These are phyloP conservation scores for Tridacna gigas DNA, from an alignment of 2,888 invertebrate genomes.

Conservation along the genomic window DNA sequence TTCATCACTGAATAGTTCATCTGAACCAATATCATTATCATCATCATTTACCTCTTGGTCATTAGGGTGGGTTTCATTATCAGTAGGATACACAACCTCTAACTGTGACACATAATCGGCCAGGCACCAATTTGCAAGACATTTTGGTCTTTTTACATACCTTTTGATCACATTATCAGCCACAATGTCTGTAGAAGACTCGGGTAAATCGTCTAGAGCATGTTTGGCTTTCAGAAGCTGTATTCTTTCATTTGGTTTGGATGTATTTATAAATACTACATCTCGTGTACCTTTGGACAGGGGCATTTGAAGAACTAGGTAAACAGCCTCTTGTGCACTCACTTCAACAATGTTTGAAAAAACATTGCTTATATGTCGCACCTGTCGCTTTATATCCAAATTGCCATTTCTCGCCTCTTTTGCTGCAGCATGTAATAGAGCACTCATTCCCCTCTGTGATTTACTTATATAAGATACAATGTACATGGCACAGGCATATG, in stretches of 20 bases:
- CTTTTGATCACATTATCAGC: slow-evolving; percentile 51
- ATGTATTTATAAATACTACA: slow-evolving; percentile 63
- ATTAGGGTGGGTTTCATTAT: too few species aligned
- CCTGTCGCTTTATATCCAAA: slow-evolving; percentile 55
- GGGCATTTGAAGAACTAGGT: slow-evolving; percentile 64
- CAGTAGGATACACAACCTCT: neutral
- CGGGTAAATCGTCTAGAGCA: slow-evolving; percentile 51
- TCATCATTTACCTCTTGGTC: too few species aligned
- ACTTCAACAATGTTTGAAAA: slow-evolving; percentile 59
- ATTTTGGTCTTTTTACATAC: slow-evolving; percentile 58
- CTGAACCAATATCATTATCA: slow-evolving; percentile 4
- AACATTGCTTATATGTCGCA: slow-evolving; percentile 60
- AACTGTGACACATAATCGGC: slow-evolving; percentile 54
- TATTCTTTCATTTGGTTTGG: slow-evolving; percentile 48
- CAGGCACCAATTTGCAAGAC: slow-evolving; percentile 50
- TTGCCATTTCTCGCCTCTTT: slow-evolving; percentile 61
- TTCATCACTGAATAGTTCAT: slow-evolving; percentile 11
- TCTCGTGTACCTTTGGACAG: slow-evolving; percentile 54
- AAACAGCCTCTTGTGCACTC: slow-evolving; percentile 63
- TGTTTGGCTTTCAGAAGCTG: slow-evolving; percentile 52
- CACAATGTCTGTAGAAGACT: slow-evolving; percentile 58
- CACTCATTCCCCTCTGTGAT: slow-evolving; percentile 18
- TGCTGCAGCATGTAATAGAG: slow-evolving; percentile 43
- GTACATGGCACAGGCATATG: slow-evolving; percentile 35
- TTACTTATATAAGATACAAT: slow-evolving; percentile 3